Percentiles rank a stretch among this genome's conserved stretches.
Evolutionary conservation across 2,113 vertebrate species (phyloP).

Genomic region (Gavia stellata): DNA sequence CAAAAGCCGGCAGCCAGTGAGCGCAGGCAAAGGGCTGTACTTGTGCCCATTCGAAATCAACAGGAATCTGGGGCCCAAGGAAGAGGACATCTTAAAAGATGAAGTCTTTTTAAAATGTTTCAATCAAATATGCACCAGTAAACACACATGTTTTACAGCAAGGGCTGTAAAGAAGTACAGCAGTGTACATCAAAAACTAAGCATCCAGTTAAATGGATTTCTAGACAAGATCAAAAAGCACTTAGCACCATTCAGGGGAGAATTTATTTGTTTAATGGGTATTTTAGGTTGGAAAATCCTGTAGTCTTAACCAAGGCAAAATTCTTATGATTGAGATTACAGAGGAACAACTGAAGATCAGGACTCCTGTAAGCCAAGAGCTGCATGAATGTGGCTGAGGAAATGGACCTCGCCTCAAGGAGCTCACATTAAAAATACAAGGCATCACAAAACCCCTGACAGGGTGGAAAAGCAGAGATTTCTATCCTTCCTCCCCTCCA

Average conservation of each 20-base stretch:
- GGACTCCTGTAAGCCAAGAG: not conserved
- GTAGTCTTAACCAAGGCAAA: not conserved
- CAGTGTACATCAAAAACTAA: not conserved
- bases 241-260: not conserved
- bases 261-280: not conserved
- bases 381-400: not conserved
- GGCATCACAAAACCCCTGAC: not conserved
- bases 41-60: not conserved
- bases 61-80: not conserved
- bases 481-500: not conserved
- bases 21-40: not conserved
- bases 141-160: not conserved
- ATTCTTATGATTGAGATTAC: not conserved
- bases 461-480: not conserved
- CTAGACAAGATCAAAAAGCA: not conserved
- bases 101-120: not conserved
- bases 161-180: not conserved
- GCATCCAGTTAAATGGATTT: not conserved
- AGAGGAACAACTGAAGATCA: not conserved
- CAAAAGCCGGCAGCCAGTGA: not conserved
- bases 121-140: not conserved
- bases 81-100: not conserved
- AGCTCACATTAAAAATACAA: not conserved
- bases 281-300: not conserved
- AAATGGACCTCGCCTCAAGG: not conserved